phyloP scores from a whole-genome alignment of 2,888 invertebrate species.

The Aleiodes alternator region DNA sequence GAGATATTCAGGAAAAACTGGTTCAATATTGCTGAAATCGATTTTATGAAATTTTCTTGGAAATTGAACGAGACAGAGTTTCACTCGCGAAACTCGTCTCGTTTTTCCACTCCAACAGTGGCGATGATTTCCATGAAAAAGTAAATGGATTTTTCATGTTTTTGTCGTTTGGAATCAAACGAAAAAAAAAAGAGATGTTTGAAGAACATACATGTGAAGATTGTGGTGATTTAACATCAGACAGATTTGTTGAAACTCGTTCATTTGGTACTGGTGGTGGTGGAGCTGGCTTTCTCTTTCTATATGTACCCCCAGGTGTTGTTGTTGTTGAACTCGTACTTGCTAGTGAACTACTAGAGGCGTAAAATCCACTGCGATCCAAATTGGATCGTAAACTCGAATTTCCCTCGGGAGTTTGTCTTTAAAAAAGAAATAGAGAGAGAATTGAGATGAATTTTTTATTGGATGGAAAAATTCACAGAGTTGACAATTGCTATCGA shows the following conservation, averaged over 20 bases:
- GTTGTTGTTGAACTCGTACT: constrained; percentile 74
- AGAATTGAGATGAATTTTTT: background rate
- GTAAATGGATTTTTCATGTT: background rate
- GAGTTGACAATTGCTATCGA: background rate
- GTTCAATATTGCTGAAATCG: no score
- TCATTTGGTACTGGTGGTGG: constrained; percentile 71
- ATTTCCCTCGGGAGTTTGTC: constrained; percentile 66
- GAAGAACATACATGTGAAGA: constrained; percentile 22
- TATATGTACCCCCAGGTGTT: constrained; percentile 77
- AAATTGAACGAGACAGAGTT: no score
- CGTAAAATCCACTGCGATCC: constrained; percentile 66
- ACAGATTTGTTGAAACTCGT: background rate
- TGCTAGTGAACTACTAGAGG: constrained; percentile 75
- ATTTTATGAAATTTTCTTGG: no score
- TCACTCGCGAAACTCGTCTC: no score
- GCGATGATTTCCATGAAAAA: no score
- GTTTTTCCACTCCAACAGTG: no score
- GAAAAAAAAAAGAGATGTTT: background rate
- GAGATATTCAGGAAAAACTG: no score
- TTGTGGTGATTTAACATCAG: constrained; percentile 14
- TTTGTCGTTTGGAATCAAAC: background rate
- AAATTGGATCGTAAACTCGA: constrained; percentile 62
- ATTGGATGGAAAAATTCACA: background rate
- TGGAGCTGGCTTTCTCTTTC: constrained; percentile 84
- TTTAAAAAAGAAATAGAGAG: constrained; percentile 43